Evolutionary conservation across 2,113 vertebrate species (phyloP), one percentile per base, ranked within the genome.

Genomic region (Pomatorhinus ruficollis): DNA sequence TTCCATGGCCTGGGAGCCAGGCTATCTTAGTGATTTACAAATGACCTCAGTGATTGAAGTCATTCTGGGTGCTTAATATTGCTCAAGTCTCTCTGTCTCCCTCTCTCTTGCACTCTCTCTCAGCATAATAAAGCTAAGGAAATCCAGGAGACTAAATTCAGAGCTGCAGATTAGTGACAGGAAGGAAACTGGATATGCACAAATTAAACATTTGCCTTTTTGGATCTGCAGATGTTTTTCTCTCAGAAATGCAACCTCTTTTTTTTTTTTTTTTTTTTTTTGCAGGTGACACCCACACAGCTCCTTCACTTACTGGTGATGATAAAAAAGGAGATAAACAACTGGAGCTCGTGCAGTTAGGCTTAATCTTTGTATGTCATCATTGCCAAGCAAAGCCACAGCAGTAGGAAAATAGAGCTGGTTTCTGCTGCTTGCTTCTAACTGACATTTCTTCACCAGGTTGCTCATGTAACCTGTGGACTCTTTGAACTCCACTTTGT

Each of bases 201-300:
- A 83, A 97, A 97, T 96, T 90, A 95, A 98, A 95, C 64, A 91
- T 93, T 97, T 97, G 95, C 90, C 77, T 86, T 83, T 91, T 81
- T 65, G 71, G 60, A 97, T 96, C 93, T 96, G 83, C 93, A 95
- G 88, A 94, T 95, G 81, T 83, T 97, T 92, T 97, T 96, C 88
- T 96, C 92, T 94, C 91, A 84, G 89, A 95, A 97, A 96, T 89
- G 77, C 78, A 94, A 77, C 86, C 87, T 83, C 53, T 93, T 75
- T 66, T 56, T 56, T 52, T 53, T 31, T 54, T 54, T 93, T 75
- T 66, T 56, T 56, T 52, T 53, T 31, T 54, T 54, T 54, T 56
- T n/a, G 79, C 97, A 98, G 97, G 97, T 98, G 93, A 97, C 97
- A 96, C 98, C 98, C 97, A 98, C 98, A 98, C 97, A 97, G 97